A percentile compares a stretch with the other conserved stretches of the same genome.
phyloP scores from a whole-genome alignment of 2,797 vertebrate species.

The Tamandua tetradactyla region DNA sequence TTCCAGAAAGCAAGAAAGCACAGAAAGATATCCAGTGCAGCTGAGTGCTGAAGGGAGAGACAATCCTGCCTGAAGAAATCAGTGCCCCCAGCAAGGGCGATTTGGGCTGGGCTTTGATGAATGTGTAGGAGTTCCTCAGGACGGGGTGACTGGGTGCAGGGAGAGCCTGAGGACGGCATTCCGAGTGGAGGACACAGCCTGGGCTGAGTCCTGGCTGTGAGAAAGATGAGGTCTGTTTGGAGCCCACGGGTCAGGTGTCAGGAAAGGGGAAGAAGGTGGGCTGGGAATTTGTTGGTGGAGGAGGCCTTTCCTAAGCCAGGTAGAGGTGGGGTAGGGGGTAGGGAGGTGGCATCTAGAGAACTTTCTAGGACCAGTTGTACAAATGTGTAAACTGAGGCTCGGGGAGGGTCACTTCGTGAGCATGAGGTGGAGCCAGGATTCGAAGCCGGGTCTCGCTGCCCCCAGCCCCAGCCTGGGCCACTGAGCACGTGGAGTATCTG shows the following conservation, averaged over 20 bases:
- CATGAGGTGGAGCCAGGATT: not conserved
- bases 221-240: not conserved
- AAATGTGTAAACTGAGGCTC: constrained; percentile 7
- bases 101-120: not conserved
- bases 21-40: not conserved
- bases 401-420: not conserved
- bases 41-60: not conserved
- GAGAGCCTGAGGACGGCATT: not conserved
- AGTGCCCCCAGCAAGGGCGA: not conserved
- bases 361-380: not conserved
- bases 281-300: not conserved
- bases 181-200: too few relatives aligned
- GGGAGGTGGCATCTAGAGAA: not conserved
- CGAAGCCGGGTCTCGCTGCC: not conserved
- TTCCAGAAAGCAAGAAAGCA: not conserved
- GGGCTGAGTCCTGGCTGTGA: not conserved
- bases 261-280: not conserved
- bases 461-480: not conserved
- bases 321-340: too few relatives aligned
- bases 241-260: not conserved
- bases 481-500: not conserved
- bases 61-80: not conserved
- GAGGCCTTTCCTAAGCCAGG: not conserved
- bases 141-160: not conserved
- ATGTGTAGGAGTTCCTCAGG: not conserved